Evolutionary conservation across 2,888 invertebrate genomes (phyloP).

Genomic region (Pollenia angustigena): DNA sequence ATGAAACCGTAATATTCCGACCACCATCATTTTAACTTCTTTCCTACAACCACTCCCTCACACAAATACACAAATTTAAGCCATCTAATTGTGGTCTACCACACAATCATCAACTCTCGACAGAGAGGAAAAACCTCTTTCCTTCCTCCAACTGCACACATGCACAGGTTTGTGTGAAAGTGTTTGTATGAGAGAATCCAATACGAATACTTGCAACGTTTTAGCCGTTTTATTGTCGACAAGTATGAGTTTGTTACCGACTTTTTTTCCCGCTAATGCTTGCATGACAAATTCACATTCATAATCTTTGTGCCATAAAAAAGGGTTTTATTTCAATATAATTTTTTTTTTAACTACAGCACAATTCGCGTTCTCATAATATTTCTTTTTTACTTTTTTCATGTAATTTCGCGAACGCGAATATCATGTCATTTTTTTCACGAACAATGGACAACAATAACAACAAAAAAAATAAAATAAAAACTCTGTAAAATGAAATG

Average conservation of each 20-base stretch:
- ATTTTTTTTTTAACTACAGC: slow-evolving; percentile 23
- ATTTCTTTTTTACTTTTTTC: slow-evolving; percentile 53
- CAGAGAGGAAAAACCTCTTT: slow-evolving; percentile 40
- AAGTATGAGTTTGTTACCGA: slow-evolving; percentile 47
- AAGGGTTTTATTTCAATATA: slow-evolving; percentile 63
- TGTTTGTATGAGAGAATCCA: slow-evolving; percentile 3
- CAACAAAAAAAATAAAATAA: not conserved
- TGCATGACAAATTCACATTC: slow-evolving; percentile 83
- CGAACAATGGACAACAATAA: slow-evolving; percentile 59
- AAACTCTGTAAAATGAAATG: slow-evolving; percentile 49
- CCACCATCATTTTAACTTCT: slow-evolving; percentile 40
- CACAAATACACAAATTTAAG: slow-evolving; percentile 10
- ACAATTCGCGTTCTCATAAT: slow-evolving; percentile 68
- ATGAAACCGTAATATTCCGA: slow-evolving; percentile 55
- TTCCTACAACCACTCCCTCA: slow-evolving; percentile 6
- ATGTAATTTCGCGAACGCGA: slow-evolving; percentile 73
- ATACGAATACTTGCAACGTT: slow-evolving; percentile 20
- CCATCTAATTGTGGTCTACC: slow-evolving; percentile 53
- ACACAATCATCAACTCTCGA: slow-evolving; percentile 47
- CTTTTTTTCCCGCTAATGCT: slow-evolving; percentile 78
- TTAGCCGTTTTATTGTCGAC: slow-evolving; percentile 43
- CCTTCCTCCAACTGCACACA: slow-evolving; percentile 20
- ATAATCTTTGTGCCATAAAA: slow-evolving; percentile 76
- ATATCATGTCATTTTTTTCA: slow-evolving; percentile 71
- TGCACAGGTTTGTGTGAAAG: not conserved